These are phyloP conservation scores for Myripristis murdjan DNA, from an alignment of 2,797 vertebrate genomes.

Conservation along the genomic window DNA sequence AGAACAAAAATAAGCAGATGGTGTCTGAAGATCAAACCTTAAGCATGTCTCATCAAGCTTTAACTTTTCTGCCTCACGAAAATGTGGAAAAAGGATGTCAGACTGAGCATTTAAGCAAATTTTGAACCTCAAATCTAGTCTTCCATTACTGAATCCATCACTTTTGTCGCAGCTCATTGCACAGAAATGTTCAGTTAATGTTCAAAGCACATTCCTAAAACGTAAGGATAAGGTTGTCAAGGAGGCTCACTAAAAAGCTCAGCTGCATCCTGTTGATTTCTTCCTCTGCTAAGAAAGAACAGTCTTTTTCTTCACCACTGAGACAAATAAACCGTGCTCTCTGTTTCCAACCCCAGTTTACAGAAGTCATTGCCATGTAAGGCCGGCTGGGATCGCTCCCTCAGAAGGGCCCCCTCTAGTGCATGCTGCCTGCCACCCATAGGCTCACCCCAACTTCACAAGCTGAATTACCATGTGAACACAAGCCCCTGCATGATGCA, in stretches of 20 bases:
- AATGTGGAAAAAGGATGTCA: conserved; percentile 1
- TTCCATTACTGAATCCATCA: too few species aligned
- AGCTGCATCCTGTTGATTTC: not conserved
- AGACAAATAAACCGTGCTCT: not conserved
- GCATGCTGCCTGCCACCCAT: conserved; percentile 32
- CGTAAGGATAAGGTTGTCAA: not conserved
- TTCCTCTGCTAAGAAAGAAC: not conserved
- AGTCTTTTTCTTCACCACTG: not conserved
- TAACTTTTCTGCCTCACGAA: conserved; percentile 10
- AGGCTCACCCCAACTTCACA: conserved; percentile 13
- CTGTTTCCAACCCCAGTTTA: conserved; percentile 45
- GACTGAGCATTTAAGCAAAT: not conserved
- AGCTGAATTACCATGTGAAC: conserved; percentile 55
- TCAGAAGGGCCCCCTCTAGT: conserved; percentile 66
- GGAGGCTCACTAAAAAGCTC: not conserved
- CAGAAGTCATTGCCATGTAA: conserved; percentile 42
- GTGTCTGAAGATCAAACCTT: conserved; percentile 45
- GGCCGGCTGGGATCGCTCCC: conserved; percentile 16
- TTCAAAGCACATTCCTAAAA: not conserved
- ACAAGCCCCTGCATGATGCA: conserved; percentile 26
- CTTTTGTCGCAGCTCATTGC: not conserved
- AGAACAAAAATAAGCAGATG: conserved; percentile 63
- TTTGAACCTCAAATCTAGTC: not conserved
- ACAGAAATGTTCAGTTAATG: not conserved
- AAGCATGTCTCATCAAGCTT: conserved; percentile 63